Base-by-base conservation (phyloP, 2,888 invertebrate genomes). In the Melanchra persicariae region DNA sequence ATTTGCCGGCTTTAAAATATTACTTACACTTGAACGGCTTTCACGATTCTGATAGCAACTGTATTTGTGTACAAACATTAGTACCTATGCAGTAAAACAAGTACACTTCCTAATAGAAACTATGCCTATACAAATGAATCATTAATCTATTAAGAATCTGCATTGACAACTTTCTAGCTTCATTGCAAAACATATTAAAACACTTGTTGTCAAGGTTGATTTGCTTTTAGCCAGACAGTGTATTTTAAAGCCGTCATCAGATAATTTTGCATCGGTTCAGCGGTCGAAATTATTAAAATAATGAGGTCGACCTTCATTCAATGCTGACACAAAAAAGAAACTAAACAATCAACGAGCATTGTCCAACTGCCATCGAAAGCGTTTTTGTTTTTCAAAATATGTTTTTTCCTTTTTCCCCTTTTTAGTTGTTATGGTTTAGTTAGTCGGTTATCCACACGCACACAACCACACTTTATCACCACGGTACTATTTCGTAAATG, bases 381-480 rank as follows among this genome's bases (percentile, higher is more conserved):
- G 87, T 82, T 30, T 7, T 87, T 74, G 43, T 85, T 70, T 69
- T 70, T 79, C 84, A 0, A n/a, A 80, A 2, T 59, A 3, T 19
- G 3, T 68, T 74, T 75, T 79, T 74, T 82, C 79, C 77, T 58
- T 52, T 76, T 75, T 83, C 73, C 70, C 77, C 75, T 70, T 79
- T 88, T 87, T 87, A 86, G 85, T 89, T 84, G 74, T 89, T 87
- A 89, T 91, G 90, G 91, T 93, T 93, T 93, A 92, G 89, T 92
- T 93, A 91, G 90, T 89, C 88, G 90, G 91, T 91, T 85, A 89
- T 79, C 78, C 90, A 92, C 92, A 93, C 92, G 93, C 94, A 94
- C 94, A 88, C 92, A 93, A 95, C 94, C 95, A 95, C 95, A 94
- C 90, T 94, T 93, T 93, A 93, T 93, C 92, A 92, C 88, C 86